These are phyloP conservation scores for Meloidogyne hapla DNA, from an alignment of 1,140 invertebrate genomes.

Conservation along the genomic window DNA sequence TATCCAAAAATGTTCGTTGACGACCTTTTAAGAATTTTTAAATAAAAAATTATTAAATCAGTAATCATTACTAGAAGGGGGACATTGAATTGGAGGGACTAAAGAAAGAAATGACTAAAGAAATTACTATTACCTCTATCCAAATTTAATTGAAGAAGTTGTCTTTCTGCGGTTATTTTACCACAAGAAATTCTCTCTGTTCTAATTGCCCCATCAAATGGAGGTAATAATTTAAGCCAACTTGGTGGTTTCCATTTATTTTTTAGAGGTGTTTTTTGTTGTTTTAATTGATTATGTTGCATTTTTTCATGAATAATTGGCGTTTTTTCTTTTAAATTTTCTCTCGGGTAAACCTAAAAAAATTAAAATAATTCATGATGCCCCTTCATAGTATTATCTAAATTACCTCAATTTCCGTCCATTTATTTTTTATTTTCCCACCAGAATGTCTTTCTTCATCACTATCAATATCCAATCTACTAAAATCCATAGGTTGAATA, in stretches of 20 bases:
- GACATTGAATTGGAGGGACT: no score
- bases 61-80: no score
- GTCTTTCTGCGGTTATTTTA: background rate
- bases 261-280: background rate
- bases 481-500: slow-evolving; percentile 1
- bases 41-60: no score
- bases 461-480: background rate
- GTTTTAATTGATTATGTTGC: background rate
- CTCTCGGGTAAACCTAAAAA: background rate
- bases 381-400: background rate
- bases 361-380: no score
- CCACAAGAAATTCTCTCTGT: slow-evolving; percentile 1
- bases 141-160: background rate
- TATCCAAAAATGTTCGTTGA: slow-evolving; percentile 13
- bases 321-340: background rate
- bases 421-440: background rate
- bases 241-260: slow-evolving; percentile 8
- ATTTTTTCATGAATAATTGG: background rate
- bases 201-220: slow-evolving; percentile 24
- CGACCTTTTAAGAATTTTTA: background rate
- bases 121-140: background rate
- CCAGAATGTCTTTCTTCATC: background rate
- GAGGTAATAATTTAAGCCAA: slow-evolving; percentile 25
- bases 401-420: slow-evolving; percentile 20
- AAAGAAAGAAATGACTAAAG: no score